Evolutionary conservation across 1,140 invertebrate species (phyloP).

Genomic region (Drosophila kikkawai): DNA sequence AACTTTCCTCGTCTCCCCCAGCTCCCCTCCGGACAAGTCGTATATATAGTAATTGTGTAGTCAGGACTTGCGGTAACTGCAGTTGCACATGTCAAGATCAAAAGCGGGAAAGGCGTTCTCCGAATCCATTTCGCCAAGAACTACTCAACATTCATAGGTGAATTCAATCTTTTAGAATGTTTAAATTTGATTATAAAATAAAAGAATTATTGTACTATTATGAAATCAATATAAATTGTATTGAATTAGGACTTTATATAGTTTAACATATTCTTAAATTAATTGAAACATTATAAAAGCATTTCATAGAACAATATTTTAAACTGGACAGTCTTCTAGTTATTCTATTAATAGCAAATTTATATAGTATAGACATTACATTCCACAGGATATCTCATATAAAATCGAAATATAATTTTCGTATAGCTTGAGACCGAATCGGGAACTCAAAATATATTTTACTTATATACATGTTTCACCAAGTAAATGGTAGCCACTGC

Average conservation of each 20-base stretch:
- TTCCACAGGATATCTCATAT: neutral
- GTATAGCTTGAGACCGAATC: neutral
- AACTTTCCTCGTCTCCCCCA: constrained; percentile 29
- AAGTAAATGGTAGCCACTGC: constrained; percentile 34
- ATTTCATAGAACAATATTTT: too few species aligned
- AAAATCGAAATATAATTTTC: neutral
- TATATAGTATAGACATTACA: neutral
- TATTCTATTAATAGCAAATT: too few species aligned
- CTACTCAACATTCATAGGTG: too few species aligned
- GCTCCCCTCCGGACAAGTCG: constrained; percentile 11
- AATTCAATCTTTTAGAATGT: too few species aligned
- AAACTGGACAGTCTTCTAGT: too few species aligned
- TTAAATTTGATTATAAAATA: too few species aligned
- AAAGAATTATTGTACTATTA: too few species aligned
- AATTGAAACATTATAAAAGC: too few species aligned
- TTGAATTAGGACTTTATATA: too few species aligned
- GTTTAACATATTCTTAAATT: too few species aligned
- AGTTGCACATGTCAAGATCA: constrained; percentile 53
- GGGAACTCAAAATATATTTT: neutral
- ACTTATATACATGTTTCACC: constrained; percentile 11
- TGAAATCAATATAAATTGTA: too few species aligned
- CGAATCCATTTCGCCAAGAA: neutral
- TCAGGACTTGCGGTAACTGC: constrained; percentile 44
- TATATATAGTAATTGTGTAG: constrained; percentile 43
- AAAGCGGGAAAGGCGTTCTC: constrained; percentile 21